Evolutionary conservation across 2,888 invertebrate species (phyloP).

Genomic region (Phytoseiulus persimilis): DNA sequence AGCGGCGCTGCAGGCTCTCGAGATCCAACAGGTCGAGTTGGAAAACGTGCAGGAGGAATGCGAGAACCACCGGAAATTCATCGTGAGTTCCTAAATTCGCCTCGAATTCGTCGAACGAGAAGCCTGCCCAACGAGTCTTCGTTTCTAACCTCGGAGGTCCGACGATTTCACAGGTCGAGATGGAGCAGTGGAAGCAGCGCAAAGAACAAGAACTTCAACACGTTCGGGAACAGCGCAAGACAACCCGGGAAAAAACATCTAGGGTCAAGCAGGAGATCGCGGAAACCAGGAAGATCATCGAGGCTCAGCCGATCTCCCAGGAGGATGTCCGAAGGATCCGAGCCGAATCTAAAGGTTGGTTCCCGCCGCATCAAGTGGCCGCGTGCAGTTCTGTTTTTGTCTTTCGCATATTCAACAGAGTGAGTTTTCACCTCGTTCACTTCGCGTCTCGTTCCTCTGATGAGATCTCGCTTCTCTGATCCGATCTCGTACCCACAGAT

Average conservation of each 20-base stretch:
- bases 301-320: constrained; percentile 9
- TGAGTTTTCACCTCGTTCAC: too few species aligned
- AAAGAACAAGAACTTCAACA: neutral
- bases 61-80: neutral
- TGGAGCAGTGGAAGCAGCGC: neutral
- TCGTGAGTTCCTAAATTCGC: neutral
- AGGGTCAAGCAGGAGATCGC: neutral
- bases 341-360: neutral
- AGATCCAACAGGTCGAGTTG: neutral
- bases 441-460: too few species aligned
- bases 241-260: neutral
- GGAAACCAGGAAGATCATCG: constrained; percentile 7
- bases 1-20: neutral
- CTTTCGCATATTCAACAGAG: too few species aligned
- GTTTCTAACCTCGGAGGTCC: too few species aligned
- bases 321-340: constrained; percentile 12
- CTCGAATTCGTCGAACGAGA: neutral
- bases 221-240: neutral
- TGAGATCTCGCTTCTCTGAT: too few species aligned
- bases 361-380: neutral
- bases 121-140: too few species aligned
- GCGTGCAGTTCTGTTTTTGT: too few species aligned
- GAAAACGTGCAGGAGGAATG: neutral
- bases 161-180: neutral
- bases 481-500: neutral